Base-by-base conservation (phyloP, 1,140 invertebrate genomes). In the Mizuhopecten yessoensis region DNA sequence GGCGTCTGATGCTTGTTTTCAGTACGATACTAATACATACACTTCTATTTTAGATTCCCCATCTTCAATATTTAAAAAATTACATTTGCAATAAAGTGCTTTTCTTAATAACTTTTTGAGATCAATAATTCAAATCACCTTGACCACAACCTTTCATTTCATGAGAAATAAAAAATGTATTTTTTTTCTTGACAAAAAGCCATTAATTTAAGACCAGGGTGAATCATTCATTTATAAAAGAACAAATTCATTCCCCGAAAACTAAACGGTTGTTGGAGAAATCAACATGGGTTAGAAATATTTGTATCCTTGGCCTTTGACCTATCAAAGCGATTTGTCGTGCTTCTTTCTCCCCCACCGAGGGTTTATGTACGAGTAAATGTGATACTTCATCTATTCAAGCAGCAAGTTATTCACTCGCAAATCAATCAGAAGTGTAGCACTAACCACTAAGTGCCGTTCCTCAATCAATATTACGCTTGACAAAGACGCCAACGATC, bases 361-460 rank as follows among this genome's bases (percentile, higher is more conserved):
- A 29, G n/a, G 23, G 57, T n/a, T n/a, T 75, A 75, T n/a, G 57
- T 3, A 75, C 23, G 57, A 75, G n/a, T 1, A 17, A 29, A 75
- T 75, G 57, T n/a, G 57, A 75, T 75, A n/a, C 57, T 75, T 75
- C 23, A 29, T 75, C 57, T 29, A 75, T 75, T 75, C 57, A 75
- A 75, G 29, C 23, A 29, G 1, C 57, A 75, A 75, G 57, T 75
- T 75, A 75, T 75, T 75, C 29, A 29, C 57, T 75, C 29, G 57
- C 3, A n/a, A 75, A 75, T 75, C 57, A 75, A 75, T 75, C 57
- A 75, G 57, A 29, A 29, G 57, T 75, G 57, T 17, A n/a, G 57
- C 9, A 29, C 57, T 75, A 75, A 75, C 57, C 57, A 75, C 57
- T 75, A 75, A 75, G 57, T 75, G 57, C 3, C 57, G 11, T 75